Conservation (phyloP, 2,888 invertebrate genomes). For the Hyalella azteca region DNA sequence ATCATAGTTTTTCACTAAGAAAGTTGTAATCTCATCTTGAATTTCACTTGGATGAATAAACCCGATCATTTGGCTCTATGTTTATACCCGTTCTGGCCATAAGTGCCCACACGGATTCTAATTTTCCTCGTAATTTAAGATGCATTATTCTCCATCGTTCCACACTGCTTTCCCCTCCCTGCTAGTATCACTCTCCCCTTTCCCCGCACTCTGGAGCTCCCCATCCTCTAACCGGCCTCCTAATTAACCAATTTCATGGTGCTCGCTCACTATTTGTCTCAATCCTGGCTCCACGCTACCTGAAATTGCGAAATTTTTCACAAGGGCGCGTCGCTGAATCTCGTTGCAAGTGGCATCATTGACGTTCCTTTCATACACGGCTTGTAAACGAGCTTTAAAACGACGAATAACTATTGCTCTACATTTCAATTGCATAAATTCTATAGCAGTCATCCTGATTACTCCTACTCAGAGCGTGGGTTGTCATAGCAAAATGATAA, state of each 20-base stretch:
- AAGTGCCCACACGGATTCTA: too few relatives aligned
- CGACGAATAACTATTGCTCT: too few relatives aligned
- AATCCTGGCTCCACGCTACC: constrained; percentile 30
- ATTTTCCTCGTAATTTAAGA: too few relatives aligned
- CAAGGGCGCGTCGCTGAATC: not conserved
- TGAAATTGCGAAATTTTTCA: constrained; percentile 34
- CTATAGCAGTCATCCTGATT: too few relatives aligned
- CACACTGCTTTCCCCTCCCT: not conserved
- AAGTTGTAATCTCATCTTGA: too few relatives aligned
- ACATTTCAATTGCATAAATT: too few relatives aligned
- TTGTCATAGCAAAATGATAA: too few relatives aligned
- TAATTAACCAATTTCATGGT: constrained; percentile 36
- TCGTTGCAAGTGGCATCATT: constrained; percentile 1
- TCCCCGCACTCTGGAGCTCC: not conserved
- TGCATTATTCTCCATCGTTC: not conserved
- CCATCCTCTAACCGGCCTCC: constrained; percentile 23
- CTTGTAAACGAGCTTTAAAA: constrained; percentile 5
- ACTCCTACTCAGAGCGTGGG: too few relatives aligned
- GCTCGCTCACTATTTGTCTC: constrained; percentile 35
- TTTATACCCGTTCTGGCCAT: too few relatives aligned
- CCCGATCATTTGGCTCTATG: too few relatives aligned
- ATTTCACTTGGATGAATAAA: too few relatives aligned
- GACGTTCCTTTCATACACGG: not conserved
- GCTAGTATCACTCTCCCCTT: not conserved
- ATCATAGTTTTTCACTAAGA: too few relatives aligned